Percentiles rank a stretch among this genome's conserved stretches.
Conservation (phyloP, 2,113 vertebrate species). For the Corythoichthys haematopterus region DNA sequence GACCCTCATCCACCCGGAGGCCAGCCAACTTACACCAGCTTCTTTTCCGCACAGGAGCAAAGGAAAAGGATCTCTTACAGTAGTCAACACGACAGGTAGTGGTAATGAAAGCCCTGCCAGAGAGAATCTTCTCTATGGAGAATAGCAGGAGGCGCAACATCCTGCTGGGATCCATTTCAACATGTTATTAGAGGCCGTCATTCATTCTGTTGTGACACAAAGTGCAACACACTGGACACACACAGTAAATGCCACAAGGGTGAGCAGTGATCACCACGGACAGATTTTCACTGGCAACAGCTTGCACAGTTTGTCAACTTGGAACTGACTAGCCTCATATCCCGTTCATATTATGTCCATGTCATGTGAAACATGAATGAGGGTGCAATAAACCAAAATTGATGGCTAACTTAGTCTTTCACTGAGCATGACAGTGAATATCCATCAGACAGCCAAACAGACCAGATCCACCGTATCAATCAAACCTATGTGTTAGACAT, state of each 20-base stretch:
- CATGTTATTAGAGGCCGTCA: conserved; percentile 45
- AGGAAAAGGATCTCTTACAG: conserved; percentile 42
- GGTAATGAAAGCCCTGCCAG: conserved; percentile 35
- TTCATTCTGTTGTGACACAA: conserved; percentile 27
- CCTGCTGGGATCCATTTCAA: conserved; percentile 52
- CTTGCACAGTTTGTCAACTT: not conserved
- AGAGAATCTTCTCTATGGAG: conserved; percentile 38
- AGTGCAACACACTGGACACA: conserved; percentile 24
- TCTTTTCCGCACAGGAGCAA: conserved; percentile 38
- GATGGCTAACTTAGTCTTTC: conserved; percentile 31
- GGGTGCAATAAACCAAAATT: conserved; percentile 19
- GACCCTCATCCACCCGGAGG: conserved; percentile 37
- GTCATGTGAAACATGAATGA: conserved; percentile 6
- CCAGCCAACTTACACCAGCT: conserved; percentile 5
- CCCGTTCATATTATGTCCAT: not conserved
- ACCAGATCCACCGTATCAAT: not conserved
- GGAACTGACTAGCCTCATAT: not conserved
- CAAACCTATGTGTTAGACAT: not conserved
- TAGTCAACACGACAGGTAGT: conserved; percentile 46
- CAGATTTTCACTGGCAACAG: conserved; percentile 12
- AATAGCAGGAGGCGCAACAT: conserved; percentile 36
- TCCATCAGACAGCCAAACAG: conserved; percentile 1
- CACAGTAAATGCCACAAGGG: conserved; percentile 32
- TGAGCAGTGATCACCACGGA: conserved; percentile 23
- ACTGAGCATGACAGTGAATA: conserved; percentile 13